These are phyloP conservation scores for Plodia interpunctella DNA, from an alignment of 1,140 invertebrate species.

Conservation along the genomic window DNA sequence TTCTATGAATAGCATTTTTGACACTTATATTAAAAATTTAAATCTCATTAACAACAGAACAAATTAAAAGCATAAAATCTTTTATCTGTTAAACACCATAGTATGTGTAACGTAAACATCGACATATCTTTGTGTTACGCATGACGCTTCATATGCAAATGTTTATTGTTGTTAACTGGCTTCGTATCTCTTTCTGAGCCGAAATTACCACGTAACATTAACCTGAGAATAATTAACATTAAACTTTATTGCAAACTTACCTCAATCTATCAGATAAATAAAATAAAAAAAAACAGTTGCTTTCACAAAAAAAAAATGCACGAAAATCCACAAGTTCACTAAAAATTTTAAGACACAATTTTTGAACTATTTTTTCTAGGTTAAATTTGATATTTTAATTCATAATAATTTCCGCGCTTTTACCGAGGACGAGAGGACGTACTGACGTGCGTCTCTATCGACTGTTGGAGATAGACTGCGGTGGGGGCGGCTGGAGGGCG, in stretches of 20 bases:
- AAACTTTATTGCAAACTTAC: constrained; percentile 8
- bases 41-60: background rate
- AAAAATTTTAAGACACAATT: constrained; percentile 10
- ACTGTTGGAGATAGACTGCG: constrained; percentile 31
- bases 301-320: constrained; percentile 9
- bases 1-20: too few species aligned
- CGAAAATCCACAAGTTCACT: constrained; percentile 5
- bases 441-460: constrained; percentile 13
- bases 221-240: background rate
- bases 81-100: background rate
- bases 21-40: too few species aligned
- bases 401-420: background rate
- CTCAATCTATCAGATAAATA: constrained; percentile 11
- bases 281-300: constrained; percentile 8
- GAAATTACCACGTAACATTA: background rate
- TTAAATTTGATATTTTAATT: background rate
- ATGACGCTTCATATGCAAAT: background rate
- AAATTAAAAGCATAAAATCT: background rate
- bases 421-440: background rate
- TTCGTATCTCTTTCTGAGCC: background rate
- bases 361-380: constrained; percentile 1
- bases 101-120: background rate
- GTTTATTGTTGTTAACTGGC: background rate
- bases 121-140: background rate
- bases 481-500: constrained; percentile 30